Evolutionary conservation across 2,113 vertebrate genomes (phyloP).

Genomic region (Prionailurus viverrinus): DNA sequence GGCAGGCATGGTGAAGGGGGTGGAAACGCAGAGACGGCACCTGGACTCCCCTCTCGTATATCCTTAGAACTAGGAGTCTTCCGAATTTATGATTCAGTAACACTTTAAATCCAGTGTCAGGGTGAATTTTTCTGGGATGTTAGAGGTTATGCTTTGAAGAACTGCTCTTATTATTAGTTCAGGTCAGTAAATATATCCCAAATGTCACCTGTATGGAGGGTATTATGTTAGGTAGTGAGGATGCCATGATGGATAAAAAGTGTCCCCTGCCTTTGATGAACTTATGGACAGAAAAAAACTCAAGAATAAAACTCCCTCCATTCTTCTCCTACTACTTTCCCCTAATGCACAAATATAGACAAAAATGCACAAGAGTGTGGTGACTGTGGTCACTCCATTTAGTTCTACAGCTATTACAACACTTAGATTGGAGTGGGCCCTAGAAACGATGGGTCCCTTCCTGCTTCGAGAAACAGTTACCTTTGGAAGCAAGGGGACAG

Average conservation of each 20-base stretch:
- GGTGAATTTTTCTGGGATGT: not conserved
- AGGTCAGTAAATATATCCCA: not conserved
- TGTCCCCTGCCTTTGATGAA: not conserved
- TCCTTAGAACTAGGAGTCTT: not conserved
- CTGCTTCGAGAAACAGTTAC: not conserved
- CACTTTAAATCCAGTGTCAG: not conserved
- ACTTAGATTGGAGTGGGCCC: not conserved
- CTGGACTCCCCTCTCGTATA: not conserved
- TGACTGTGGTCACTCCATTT: not conserved
- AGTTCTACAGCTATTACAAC: not conserved
- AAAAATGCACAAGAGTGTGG: not conserved
- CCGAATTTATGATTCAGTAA: not conserved
- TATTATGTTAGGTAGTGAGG: not conserved
- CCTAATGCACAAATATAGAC: not conserved
- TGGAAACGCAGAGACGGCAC: not conserved
- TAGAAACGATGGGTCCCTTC: not conserved
- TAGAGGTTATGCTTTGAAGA: not conserved
- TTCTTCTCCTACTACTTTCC: not conserved
- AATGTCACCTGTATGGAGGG: not conserved
- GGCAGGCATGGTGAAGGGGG: not conserved
- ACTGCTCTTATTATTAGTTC: not conserved
- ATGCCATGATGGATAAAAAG: not conserved
- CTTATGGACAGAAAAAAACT: not conserved
- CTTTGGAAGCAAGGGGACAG: slow-evolving; percentile 23
- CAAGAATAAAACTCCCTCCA: not conserved